Base-by-base conservation (phyloP, 2,888 invertebrate genomes). In the Pasiphila rectangulata region DNA sequence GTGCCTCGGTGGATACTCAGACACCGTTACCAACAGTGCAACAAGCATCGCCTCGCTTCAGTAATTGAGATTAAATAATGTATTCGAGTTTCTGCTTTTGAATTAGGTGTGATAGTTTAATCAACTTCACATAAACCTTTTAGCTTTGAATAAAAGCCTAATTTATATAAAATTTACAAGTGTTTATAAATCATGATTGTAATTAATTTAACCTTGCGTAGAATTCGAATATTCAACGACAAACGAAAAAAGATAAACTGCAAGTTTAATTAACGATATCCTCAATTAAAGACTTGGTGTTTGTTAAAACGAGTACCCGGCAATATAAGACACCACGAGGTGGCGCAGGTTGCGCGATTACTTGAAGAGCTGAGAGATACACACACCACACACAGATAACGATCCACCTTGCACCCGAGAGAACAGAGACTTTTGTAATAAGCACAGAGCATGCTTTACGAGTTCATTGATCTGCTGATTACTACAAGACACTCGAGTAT, bases 271-370 rank as follows among this genome's bases (percentile, higher is more conserved):
- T 12, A 20, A 17, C 24, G 13, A 12, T 24, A 34, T 25, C 12
- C 42, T 25, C n/a, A 35, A 29, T 29, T 23, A 44, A 9, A 10
- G 16, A 24, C 25, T 34, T n/a, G 15, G 25, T 37, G 30, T 34
- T 34, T 34, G 35, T 36, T 29, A 19, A 47, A 27, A 35, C 21
- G 27, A 43, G 42, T 58, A 57, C 47, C 41, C 53, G 44, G 48
- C 40, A 59, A 59, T n/a, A n/a, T 61, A 57, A 63, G 53, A 51
- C 44, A 51, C 44, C 46, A 52, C 45, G 46, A 54, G 54, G 42
- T 54, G 46, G 30, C 51, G 36, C 37, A 55, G 43, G 48, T 48
- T 48, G 51, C 27, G 50, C 39, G 39, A 56, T 56, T 42, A 46
- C 34, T 25, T 20, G 36, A 36, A 54, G 51, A 52, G 38, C 13